Base-by-base conservation (phyloP, 2,113 vertebrate species). In the Callionymus lyra region DNA sequence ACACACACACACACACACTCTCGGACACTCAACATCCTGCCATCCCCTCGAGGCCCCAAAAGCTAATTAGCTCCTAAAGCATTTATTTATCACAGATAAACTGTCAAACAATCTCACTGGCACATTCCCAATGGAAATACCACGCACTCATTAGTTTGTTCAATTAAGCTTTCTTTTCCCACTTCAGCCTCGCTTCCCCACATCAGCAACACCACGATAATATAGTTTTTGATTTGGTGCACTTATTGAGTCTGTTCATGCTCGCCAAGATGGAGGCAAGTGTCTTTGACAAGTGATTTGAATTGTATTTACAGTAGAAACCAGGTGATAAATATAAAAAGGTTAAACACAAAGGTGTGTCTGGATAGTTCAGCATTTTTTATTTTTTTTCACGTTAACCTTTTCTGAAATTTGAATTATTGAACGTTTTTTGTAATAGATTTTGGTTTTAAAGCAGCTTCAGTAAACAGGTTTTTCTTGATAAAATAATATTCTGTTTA, bases 31-130 rank as follows among this genome's bases (percentile, higher is more conserved):
- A 73, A 72, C 70, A 74, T 72, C 40, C 59, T 27, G 21, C 43
- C 63, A 49, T 57, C 75, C 75, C 74, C 73, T 47, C 38, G 56
- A 57, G 79, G 68, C 55, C 60, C 56, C 45, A 40, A 62, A 69
- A 79, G 69, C 74, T 84, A 82, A 85, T 85, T 84, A 82, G 81
- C 75, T 85, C 67, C 69, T 75, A 78, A 84, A 80, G 81, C 77
- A 80, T 85, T 84, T 84, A 86, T 87, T 87, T 84, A 85, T 83
- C 79, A 75, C 69, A 82, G 85, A 85, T 82, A 86, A 86, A 85
- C 78, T 84, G 82, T 86, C 83, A 82, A 79, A 81, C 79, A 84
- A 85, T 84, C 82, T 83, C 63, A 60, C 75, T 77, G 63, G 79
- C 77, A 71, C 74, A 68, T 83, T 72, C 75, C 83, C 74, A 70